A percentile compares a stretch with the other conserved stretches of the same genome.
Conservation (phyloP, 2,113 vertebrate species). For the Terrapene triunguis region DNA sequence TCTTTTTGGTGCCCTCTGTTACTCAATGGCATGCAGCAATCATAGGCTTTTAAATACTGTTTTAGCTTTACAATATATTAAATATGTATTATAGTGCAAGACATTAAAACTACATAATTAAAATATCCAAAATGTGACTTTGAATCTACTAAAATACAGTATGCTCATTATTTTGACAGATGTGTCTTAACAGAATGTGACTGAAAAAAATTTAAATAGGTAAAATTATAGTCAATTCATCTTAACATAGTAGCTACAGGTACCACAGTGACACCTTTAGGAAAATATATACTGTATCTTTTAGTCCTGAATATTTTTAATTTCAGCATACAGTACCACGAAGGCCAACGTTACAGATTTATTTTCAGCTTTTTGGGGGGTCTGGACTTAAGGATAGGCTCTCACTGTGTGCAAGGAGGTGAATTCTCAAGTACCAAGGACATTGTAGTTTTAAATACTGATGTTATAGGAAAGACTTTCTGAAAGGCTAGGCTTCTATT, state of each 20-base stretch:
- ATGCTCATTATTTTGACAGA: conserved; percentile 70
- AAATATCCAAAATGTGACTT: conserved; percentile 69
- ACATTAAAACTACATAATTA: conserved; percentile 63
- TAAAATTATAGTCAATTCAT: conserved; percentile 50
- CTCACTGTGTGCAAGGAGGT: conserved; percentile 7
- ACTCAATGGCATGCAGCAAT: conserved; percentile 64
- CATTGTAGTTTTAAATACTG: conserved; percentile 38
- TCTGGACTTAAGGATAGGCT: conserved; percentile 10
- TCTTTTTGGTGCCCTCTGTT: conserved; percentile 62
- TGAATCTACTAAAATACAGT: conserved; percentile 34
- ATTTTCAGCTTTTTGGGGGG: not conserved
- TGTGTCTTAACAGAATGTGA: conserved; percentile 50
- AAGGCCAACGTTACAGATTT: conserved; percentile 44
- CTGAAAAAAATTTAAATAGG: conserved; percentile 50
- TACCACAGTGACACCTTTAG: conserved; percentile 84
- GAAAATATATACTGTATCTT: conserved; percentile 70
- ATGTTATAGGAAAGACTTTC: conserved; percentile 45
- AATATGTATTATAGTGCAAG: conserved; percentile 51
- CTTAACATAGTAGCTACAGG: conserved; percentile 67
- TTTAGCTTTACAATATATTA: conserved; percentile 58
- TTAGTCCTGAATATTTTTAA: conserved; percentile 61
- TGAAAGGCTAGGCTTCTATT: conserved; percentile 67
- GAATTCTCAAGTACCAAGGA: conserved; percentile 47
- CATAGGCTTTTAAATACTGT: conserved; percentile 56
- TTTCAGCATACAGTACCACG: conserved; percentile 30